Evolutionary conservation across 2,113 vertebrate species (phyloP), one percentile per base, ranked within the genome.

Genomic region (Carassius gibelio): DNA sequence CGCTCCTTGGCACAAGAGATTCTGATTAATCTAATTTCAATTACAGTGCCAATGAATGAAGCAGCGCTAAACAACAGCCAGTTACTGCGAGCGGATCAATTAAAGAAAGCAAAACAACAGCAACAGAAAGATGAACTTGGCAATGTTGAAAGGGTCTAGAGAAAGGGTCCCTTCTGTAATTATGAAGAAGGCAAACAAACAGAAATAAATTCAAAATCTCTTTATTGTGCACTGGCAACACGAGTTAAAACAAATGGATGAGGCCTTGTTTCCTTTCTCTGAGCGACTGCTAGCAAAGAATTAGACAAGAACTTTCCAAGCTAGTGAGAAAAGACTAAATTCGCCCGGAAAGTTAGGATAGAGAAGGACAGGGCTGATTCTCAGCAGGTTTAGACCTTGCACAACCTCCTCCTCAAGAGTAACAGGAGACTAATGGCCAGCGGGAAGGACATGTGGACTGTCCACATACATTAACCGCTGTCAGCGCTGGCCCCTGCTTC

Each of bases 21-120:
- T 5, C 62, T 83, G 68, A 85, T 87, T 75, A 85, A 85, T 66
- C 42, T 66, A 34, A 78, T 74, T 89, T 85, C 52, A 85, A 62
- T 50, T 76, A 62, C 79, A 79, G 86, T 11, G 38, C 23, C 78
- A 52, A 52, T 68, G 48, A 23, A 83, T 75, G 85, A 81, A 88
- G 75, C 75, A 75, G 74, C 42, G 57, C 36, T 84, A 82, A 85
- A 82, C 74, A 89, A 85, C 68, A 30, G n/a, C 76, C 45, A 78
- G 59, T 78, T 45, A 85, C 30, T 42, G 23, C 3, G 59, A 38
- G 55, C 26, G 69, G 55, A 61, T 69, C 34, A 80, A 85, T 83
- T 75, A 79, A 79, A 82, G 68, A 50, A 86, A 15, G 61, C 52
- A 84, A 62, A 75, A 84, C 3, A 81, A 55, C 52, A 81, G 61